Evolutionary conservation across 53 echinoderm and acorn worm genomes (phyloP), one percentile per base, ranked within the genome.

Genomic region (Holothuria leucospilota): DNA sequence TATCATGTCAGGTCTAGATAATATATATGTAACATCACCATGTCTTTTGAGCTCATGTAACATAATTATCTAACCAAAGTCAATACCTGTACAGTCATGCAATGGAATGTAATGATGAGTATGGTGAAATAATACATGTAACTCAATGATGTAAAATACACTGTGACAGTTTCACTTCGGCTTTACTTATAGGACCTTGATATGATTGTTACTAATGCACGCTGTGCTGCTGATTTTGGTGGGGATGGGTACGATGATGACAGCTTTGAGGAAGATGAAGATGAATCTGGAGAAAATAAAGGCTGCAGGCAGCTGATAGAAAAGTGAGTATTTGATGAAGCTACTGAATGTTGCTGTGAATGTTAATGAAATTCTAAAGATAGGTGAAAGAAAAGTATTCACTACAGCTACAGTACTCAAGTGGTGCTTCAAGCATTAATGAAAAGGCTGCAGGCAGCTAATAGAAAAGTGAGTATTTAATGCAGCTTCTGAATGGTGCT

Each of bases 221-320:
- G 61, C 12, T 27, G 53, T 29, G 80, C 80, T 1, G 41, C 60
- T 29, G 67, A 56, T 38, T 20, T 59, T 39, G 80, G 75, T 9
- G 59, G 71, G 0, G 93, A 85, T 25, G 62, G 64, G 25, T 88
- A 85, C 21, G 88, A 88, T 29, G 69, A 82, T 10, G 71, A 85
- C 30, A 85, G 87, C 24, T 87, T 81, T 2, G 78, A 87, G 11
- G 67, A 71, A 73, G 60, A 59, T 18, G 64, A 59, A 41, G 63
- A 87, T 4, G 66, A 46, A 24, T 25, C 24, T 4, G 26, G 30
- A 8, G 67, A 39, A 68, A 46, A 21, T 65, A 67, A 67, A 25
- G 68, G 53, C 66, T 67, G 68, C 66, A 24, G 68, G 72, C 66
- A 84, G 68, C 66, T 67, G 40, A 68, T 67, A 49, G 84, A 80